phyloP scores from a whole-genome alignment of 2,113 vertebrate genomes.

The Grus americana region DNA sequence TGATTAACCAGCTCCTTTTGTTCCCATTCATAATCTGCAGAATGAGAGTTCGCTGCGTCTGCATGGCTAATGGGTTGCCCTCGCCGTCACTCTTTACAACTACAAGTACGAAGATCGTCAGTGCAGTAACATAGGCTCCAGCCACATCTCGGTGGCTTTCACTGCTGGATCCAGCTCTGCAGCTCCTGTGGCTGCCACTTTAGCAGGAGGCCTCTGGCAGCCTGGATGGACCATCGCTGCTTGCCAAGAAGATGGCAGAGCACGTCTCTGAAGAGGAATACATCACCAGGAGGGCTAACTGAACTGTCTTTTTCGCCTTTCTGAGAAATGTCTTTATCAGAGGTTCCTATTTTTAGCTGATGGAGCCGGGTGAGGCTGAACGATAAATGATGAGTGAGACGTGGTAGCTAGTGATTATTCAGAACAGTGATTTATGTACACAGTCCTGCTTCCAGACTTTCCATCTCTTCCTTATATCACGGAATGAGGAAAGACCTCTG shows the following conservation, averaged over 20 bases:
- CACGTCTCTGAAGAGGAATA: neutral
- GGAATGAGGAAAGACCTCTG: neutral
- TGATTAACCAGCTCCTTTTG: neutral
- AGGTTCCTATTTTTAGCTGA: neutral
- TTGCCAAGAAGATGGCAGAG: neutral
- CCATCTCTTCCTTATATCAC: neutral
- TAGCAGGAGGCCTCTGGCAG: neutral
- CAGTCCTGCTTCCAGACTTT: neutral
- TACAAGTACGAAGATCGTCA: fast-evolving
- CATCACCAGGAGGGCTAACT: neutral
- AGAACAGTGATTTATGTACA: neutral
- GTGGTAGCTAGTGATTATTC: neutral
- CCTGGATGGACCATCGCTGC: neutral
- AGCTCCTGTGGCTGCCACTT: neutral
- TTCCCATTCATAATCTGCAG: neutral
- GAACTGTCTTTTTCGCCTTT: neutral
- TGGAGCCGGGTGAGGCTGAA: neutral
- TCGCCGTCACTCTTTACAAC: neutral
- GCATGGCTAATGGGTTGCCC: neutral
- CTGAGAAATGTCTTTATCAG: neutral
- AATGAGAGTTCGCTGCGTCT: neutral
- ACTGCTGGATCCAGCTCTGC: neutral
- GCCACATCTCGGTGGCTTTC: neutral
- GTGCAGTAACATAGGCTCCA: neutral
- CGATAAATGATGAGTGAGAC: neutral